phyloP scores from a whole-genome alignment of 2,888 invertebrate species.

The Pachycephus smyrnensis region DNA sequence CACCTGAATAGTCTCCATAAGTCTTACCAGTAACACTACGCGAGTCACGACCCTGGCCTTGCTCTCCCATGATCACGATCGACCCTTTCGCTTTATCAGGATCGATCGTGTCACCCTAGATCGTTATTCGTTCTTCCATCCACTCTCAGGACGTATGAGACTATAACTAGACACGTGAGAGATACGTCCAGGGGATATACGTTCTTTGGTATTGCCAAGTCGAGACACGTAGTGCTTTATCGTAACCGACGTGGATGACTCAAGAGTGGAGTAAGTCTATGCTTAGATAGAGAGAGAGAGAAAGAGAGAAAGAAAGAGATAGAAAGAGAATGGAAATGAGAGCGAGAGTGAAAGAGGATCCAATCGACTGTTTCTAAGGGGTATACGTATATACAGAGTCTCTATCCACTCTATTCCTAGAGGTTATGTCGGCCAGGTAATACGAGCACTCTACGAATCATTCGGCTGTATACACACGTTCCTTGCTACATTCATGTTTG shows the following conservation, averaged over 20 bases:
- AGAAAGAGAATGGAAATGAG: no score
- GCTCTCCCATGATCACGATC: not conserved
- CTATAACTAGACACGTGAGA: not conserved
- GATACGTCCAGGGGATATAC: not conserved
- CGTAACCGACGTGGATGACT: not conserved
- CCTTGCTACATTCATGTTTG: not conserved
- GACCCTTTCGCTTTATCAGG: not conserved
- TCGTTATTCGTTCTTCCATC: not conserved
- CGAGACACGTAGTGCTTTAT: not conserved
- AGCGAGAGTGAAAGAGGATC: not conserved
- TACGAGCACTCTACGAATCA: not conserved
- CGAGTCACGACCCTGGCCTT: not conserved
- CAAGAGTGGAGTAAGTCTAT: not conserved
- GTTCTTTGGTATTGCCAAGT: not conserved
- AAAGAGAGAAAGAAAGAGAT: no score
- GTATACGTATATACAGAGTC: not conserved
- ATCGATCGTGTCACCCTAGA: not conserved
- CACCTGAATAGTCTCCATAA: not conserved
- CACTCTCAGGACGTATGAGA: not conserved
- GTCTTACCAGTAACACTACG: not conserved
- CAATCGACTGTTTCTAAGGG: not conserved
- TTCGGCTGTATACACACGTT: not conserved
- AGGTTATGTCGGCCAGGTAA: not conserved
- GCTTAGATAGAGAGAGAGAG: not conserved
- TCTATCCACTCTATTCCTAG: not conserved